Evolutionary conservation across 2,797 vertebrate genomes (phyloP).

Genomic region (Paratrypauchen microcephalus): DNA sequence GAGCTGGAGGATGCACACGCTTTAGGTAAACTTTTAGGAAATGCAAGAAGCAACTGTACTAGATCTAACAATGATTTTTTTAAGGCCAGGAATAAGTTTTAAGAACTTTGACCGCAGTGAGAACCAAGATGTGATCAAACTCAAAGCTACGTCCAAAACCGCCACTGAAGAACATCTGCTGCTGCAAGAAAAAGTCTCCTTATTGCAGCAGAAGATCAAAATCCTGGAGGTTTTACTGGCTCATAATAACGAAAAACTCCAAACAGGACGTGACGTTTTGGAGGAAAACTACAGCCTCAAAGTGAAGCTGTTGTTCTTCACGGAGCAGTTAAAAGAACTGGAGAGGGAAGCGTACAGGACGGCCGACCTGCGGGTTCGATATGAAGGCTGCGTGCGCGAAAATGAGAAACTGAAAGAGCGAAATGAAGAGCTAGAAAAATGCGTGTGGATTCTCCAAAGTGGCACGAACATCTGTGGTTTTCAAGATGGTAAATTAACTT

Average conservation of each 20-base stretch:
- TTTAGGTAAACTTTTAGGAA: slow-evolving; percentile 12
- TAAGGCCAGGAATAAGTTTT: slow-evolving; percentile 1
- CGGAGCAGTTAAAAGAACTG: slow-evolving; percentile 57
- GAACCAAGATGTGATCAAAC: slow-evolving; percentile 26
- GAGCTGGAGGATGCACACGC: slow-evolving; percentile 28
- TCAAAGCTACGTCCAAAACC: slow-evolving; percentile 36
- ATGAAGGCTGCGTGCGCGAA: slow-evolving; percentile 67
- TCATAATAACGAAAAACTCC: slow-evolving; percentile 53
- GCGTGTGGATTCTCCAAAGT: slow-evolving; percentile 60
- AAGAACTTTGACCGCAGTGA: slow-evolving; percentile 12
- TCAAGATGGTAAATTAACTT: slow-evolving; percentile 20
- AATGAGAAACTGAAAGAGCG: slow-evolving; percentile 63
- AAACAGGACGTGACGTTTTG: slow-evolving; percentile 53
- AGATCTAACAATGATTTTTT: slow-evolving; percentile 1
- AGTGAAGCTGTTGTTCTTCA: slow-evolving; percentile 54
- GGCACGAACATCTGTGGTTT: slow-evolving; percentile 47
- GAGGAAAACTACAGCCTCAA: slow-evolving; percentile 71
- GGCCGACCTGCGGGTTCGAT: slow-evolving; percentile 38
- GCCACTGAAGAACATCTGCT: slow-evolving; percentile 68
- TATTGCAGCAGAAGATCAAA: slow-evolving; percentile 72
- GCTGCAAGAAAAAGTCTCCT: slow-evolving; percentile 70
- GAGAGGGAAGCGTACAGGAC: slow-evolving; percentile 47
- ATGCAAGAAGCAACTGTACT: slow-evolving; percentile 21
- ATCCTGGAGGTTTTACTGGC: slow-evolving; percentile 67
- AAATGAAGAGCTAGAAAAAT: slow-evolving; percentile 59